Conservation (phyloP, 2,797 vertebrate genomes). For the Galago senegalensis region DNA sequence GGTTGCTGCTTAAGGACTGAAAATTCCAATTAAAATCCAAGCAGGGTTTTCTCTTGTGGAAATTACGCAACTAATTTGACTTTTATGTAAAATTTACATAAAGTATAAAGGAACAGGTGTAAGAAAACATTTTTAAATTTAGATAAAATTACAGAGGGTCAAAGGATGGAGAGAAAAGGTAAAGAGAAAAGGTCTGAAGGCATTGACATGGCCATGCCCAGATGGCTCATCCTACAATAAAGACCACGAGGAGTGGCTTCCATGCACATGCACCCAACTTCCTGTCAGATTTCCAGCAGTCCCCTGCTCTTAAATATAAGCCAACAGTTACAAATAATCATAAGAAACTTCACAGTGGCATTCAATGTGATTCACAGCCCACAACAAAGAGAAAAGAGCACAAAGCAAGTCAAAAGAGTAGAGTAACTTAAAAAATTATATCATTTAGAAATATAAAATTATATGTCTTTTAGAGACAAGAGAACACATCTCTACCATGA, state of each 20-base stretch:
- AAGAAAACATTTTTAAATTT: not conserved
- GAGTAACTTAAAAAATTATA: not conserved
- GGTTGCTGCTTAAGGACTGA: not conserved
- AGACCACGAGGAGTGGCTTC: not conserved
- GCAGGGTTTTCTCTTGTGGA: not conserved
- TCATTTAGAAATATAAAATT: not conserved
- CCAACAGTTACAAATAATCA: not conserved
- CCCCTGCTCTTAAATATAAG: not conserved
- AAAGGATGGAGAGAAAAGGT: not conserved
- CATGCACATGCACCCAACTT: not conserved
- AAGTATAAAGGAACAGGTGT: not conserved
- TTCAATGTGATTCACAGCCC: not conserved
- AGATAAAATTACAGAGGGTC: not conserved
- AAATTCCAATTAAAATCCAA: not conserved
- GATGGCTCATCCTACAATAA: too few species aligned
- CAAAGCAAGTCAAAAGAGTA: not conserved
- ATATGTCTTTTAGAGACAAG: not conserved
- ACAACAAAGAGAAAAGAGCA: not conserved
- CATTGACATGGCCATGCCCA: not conserved
- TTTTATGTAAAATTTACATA: not conserved
- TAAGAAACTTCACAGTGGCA: not conserved
- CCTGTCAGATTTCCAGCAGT: not conserved
- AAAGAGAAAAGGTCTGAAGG: not conserved
- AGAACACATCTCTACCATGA: not conserved
- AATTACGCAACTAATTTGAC: not conserved